Evolutionary conservation across 2,797 vertebrate genomes (phyloP).

Genomic region (Cirrhinus mrigala): DNA sequence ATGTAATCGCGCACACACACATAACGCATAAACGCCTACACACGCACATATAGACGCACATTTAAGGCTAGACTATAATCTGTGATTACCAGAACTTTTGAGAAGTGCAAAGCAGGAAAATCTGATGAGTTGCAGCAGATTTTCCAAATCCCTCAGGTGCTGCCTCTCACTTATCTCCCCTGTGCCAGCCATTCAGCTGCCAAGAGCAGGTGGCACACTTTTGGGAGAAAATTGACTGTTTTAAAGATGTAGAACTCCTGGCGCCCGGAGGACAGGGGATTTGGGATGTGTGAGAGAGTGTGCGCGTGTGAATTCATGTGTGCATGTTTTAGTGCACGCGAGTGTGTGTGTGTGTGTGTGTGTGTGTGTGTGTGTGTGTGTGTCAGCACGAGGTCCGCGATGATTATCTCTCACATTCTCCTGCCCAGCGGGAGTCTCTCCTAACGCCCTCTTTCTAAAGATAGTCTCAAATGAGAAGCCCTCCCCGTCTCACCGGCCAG

Average conservation of each 20-base stretch:
- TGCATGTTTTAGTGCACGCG: conserved; percentile 3
- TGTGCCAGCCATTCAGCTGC: conserved; percentile 80
- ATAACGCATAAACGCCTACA: conserved; percentile 12
- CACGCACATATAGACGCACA: conserved; percentile 28
- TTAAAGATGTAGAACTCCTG: conserved; percentile 75
- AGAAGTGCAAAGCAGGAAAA: conserved; percentile 78
- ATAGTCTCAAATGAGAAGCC: conserved; percentile 72
- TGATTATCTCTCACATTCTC: conserved; percentile 56
- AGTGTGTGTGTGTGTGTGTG: not conserved
- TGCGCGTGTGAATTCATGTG: conserved; percentile 14
- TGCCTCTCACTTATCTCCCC: conserved; percentile 84
- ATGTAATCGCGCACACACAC: conserved; percentile 10
- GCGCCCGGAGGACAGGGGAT: conserved; percentile 49
- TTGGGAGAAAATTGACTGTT: conserved; percentile 79
- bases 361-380: conserved; percentile 35
- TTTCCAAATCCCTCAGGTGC: conserved; percentile 84
- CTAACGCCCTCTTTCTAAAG: conserved; percentile 67
- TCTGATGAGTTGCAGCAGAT: conserved; percentile 83
- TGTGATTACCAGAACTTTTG: conserved; percentile 81
- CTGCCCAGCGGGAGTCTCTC: conserved; percentile 48
- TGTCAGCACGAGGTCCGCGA: conserved; percentile 38
- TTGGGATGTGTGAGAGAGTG: conserved; percentile 29
- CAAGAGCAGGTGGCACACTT: conserved; percentile 82
- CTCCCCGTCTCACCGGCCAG: conserved; percentile 70
- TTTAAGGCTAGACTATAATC: conserved; percentile 73